phyloP scores from a whole-genome alignment of 2,888 invertebrate species.

The Macrophya alboannulata region DNA sequence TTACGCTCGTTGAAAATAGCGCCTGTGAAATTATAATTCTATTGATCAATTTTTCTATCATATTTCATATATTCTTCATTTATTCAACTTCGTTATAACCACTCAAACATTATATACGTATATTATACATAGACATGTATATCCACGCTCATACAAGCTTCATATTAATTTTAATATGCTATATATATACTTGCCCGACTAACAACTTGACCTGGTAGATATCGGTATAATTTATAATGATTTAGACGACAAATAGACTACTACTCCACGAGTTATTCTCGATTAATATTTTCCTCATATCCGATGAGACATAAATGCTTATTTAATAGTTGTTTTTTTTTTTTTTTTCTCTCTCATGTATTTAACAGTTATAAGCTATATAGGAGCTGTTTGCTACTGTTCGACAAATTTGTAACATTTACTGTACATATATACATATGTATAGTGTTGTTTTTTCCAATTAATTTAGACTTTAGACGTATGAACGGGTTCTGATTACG shows the following conservation, averaged over 20 bases:
- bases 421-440: not conserved
- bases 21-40: not conserved
- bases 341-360: too few species aligned
- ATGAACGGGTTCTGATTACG: not conserved
- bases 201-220: not conserved
- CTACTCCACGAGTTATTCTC: not conserved
- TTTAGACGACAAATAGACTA: not conserved
- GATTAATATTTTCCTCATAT: not conserved
- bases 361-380: not conserved
- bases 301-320: not conserved
- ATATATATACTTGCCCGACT: not conserved
- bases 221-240: not conserved
- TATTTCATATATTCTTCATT: not conserved
- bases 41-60: not conserved
- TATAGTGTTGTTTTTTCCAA: not conserved
- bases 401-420: not conserved
- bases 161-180: slow-evolving; percentile 1
- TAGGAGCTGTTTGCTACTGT: too few species aligned
- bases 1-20: not conserved
- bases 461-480: not conserved
- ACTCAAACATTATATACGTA: not conserved
- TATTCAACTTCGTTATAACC: not conserved
- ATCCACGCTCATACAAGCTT: not conserved
- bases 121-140: not conserved
- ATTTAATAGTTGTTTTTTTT: not conserved